Conservation (phyloP, 2,113 vertebrate species). For the Chelonoidis abingdonii region DNA sequence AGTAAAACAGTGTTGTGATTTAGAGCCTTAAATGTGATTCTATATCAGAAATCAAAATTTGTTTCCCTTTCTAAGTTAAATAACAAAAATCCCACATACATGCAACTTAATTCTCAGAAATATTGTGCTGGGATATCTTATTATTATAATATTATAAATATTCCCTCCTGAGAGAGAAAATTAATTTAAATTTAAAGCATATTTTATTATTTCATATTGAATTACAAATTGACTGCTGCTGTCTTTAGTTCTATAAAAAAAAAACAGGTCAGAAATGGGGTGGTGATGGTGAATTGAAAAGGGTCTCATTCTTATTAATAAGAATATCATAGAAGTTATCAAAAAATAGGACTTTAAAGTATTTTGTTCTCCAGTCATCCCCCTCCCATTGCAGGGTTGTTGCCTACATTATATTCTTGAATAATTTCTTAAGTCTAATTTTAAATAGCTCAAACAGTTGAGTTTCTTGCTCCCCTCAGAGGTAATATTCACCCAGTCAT, state of each 20-base stretch:
- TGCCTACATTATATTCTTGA: neutral
- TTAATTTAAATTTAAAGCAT: neutral
- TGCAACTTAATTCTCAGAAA: neutral
- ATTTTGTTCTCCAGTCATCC: neutral
- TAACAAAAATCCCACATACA: neutral
- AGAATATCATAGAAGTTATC: neutral
- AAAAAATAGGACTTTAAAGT: neutral
- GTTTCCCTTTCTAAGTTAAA: neutral
- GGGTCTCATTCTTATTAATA: fast-evolving
- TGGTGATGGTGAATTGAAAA: neutral
- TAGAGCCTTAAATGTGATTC: neutral
- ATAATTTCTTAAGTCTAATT: neutral
- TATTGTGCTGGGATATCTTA: neutral
- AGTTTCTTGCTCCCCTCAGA: neutral
- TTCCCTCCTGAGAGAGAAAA: neutral
- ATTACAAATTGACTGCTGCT: neutral
- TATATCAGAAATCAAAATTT: neutral
- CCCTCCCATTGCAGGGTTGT: neutral
- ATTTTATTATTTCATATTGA: neutral
- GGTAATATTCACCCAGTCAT: neutral
- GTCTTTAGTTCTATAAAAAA: neutral
- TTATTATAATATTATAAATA: too few species aligned
- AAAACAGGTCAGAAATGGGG: neutral
- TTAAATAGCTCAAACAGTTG: neutral
- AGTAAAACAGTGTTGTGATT: neutral